Base-by-base conservation (phyloP, 1,140 invertebrate genomes). In the Probaryconus sp. region DNA sequence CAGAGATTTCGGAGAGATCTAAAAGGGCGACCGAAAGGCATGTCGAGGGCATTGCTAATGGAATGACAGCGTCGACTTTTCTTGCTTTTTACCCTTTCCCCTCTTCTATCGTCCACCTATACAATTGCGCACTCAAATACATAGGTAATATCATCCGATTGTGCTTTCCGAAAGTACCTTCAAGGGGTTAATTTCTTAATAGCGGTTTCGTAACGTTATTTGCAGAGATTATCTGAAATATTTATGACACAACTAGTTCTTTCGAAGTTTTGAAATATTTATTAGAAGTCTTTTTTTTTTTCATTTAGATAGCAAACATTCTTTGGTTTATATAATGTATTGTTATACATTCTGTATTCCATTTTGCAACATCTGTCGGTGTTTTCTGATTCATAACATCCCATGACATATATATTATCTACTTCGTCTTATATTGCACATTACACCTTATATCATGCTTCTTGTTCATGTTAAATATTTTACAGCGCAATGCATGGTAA, bases 41-140 rank as follows among this genome's bases (percentile, higher is more conserved):
- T 56, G 69, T 68, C 51, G 58, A 69, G 64, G 53, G 38, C 56
- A 37, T 37, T 51, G 45, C 53, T 72, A 72, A 77, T 69, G 64
- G 55, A 76, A 71, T 50, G 53, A 43, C 58, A 68, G 35, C 42
- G 51, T 67, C 45, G 51, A 75, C 71, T 75, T 74, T 60, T 60
- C 33, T 61, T 70, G 30, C 51, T 33, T 48, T 37, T 38, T 51
- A 48, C 47, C 55, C 31, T 58, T 33, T 53, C 20, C 18, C 7
- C 13, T 45, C 21, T 26, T 28, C 38, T 43, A 26, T 3, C 26
- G 5, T 43, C 16, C 18, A 38, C 33, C 24, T 24, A 47, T 30
- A 47, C 26, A 47, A 13, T 9, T 47, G 9, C 16, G 17, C 21
- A 6, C 7, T 1, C 21, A 18, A 4, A 7, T 24, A 24, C 7